Conservation (phyloP, 2,113 vertebrate genomes). For the Amphiprion percula region DNA sequence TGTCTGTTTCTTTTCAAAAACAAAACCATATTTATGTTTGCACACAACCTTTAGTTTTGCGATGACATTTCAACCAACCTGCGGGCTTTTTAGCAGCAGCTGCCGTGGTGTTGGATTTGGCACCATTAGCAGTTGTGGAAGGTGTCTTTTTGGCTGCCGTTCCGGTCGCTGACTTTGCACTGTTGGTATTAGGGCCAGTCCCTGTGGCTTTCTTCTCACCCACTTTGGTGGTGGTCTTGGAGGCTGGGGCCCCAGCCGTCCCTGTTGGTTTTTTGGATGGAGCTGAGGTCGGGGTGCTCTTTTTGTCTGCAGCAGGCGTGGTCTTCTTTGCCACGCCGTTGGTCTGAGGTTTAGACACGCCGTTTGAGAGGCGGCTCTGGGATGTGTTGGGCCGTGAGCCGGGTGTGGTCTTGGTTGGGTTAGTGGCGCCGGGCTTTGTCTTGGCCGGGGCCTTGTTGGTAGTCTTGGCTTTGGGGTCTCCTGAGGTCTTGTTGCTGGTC, state of each 20-base stretch:
- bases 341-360: conserved; percentile 78
- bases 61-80: conserved; percentile 70
- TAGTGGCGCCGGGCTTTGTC: conserved; percentile 72
- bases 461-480: conserved; percentile 80
- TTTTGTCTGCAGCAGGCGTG: conserved; percentile 68
- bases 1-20: background rate
- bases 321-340: conserved; percentile 80
- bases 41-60: background rate
- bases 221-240: conserved; percentile 69
- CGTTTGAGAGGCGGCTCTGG: conserved; percentile 80
- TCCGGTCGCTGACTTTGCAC: conserved; percentile 58
- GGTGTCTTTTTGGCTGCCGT: conserved; percentile 74
- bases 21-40: background rate
- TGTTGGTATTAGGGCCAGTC: conserved; percentile 39
- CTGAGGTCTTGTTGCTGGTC: conserved; percentile 67
- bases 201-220: conserved; percentile 79
- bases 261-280: conserved; percentile 70
- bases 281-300: conserved; percentile 55
- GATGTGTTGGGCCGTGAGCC: conserved; percentile 70
- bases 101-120: conserved; percentile 69
- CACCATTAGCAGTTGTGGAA: conserved; percentile 58
- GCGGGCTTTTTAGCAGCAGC: conserved; percentile 74
- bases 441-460: conserved; percentile 74
- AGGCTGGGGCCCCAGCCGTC: background rate
- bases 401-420: conserved; percentile 56